A percentile compares a stretch with the other conserved stretches of the same genome.
Evolutionary conservation across 1,140 invertebrate genomes (phyloP).

Genomic region (Cyclina sinensis): DNA sequence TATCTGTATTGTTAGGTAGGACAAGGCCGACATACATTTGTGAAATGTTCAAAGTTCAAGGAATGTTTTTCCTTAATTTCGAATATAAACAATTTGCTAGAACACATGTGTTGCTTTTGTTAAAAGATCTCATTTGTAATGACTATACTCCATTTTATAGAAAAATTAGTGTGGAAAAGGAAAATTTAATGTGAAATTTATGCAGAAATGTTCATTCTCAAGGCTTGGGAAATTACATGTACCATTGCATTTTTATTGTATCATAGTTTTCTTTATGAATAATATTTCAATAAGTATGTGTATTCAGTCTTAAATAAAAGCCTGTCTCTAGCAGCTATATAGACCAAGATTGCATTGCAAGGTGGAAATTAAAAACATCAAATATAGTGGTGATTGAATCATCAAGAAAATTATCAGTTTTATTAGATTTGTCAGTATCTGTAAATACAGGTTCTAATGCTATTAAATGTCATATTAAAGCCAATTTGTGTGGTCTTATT

Average conservation of each 20-base stretch:
- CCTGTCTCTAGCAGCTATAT: not conserved
- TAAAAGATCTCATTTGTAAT: not conserved
- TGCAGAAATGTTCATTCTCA: not conserved
- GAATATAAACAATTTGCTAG: not conserved
- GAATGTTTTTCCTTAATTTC: not conserved
- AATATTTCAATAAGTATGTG: not conserved
- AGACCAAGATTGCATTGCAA: not conserved
- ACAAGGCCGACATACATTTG: constrained; percentile 1
- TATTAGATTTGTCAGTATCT: too few species aligned
- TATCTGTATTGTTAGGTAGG: constrained; percentile 2
- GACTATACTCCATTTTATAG: not conserved
- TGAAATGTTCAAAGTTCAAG: constrained; percentile 2
- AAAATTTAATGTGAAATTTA: not conserved
- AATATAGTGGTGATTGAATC: not conserved
- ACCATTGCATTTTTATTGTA: too few species aligned
- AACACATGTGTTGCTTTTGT: not conserved
- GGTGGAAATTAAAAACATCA: not conserved
- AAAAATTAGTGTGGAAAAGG: not conserved
- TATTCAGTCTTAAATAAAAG: not conserved
- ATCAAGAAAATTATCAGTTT: too few species aligned
- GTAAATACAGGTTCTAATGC: not conserved
- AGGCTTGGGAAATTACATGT: too few species aligned
- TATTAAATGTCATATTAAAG: not conserved
- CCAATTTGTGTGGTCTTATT: not conserved
- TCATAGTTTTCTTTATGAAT: not conserved